Evolutionary conservation across 2,113 vertebrate species (phyloP).

Genomic region (Typhlomys cinereus): DNA sequence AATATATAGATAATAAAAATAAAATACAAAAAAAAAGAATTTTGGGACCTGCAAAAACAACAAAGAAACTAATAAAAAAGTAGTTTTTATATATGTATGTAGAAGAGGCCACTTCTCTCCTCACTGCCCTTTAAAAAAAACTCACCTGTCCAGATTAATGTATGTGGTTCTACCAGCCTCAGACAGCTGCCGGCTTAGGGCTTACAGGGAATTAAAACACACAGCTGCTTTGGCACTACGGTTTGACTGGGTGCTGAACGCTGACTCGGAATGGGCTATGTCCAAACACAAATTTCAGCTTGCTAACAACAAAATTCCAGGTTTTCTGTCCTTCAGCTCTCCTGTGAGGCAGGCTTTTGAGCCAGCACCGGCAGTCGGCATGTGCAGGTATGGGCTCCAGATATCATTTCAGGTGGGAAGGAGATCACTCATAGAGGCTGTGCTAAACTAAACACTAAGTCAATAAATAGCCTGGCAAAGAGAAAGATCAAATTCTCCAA

Average conservation of each 20-base stretch:
- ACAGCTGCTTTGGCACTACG: neutral
- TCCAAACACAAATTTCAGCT: neutral
- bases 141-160: conserved; percentile 40
- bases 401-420: conserved; percentile 44
- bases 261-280: neutral
- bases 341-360: conserved; percentile 13
- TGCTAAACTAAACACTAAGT: conserved; percentile 22
- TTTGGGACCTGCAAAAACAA: conserved; percentile 17
- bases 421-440: conserved; percentile 38
- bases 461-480: conserved; percentile 21
- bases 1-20: too few relatives aligned
- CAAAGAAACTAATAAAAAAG: conserved; percentile 9
- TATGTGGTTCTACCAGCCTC: conserved; percentile 33
- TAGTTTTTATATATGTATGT: neutral
- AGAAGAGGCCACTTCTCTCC: neutral
- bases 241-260: too few relatives aligned
- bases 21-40: too few relatives aligned
- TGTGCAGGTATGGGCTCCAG: neutral
- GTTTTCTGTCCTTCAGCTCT: neutral
- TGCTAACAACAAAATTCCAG: rapidly evolving
- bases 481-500: neutral
- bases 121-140: conserved; percentile 6
- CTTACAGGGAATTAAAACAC: neutral
- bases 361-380: neutral
- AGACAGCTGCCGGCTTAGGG: conserved; percentile 1